Conservation (phyloP, 2,797 vertebrate species). For the Xerus rutilus region DNA sequence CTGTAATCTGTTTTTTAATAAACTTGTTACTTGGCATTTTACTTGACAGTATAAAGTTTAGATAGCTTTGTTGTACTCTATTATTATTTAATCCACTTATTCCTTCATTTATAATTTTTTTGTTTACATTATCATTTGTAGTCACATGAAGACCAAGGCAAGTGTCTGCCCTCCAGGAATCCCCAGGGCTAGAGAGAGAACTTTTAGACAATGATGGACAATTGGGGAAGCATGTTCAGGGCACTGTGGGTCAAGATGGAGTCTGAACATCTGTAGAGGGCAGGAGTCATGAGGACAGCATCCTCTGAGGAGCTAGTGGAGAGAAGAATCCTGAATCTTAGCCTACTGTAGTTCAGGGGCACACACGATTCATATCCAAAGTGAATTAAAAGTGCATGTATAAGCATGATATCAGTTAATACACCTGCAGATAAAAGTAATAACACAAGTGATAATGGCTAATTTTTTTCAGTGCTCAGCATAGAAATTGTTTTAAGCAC, state of each 20-base stretch:
- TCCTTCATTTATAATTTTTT: slow-evolving; percentile 2
- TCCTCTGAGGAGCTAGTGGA: background rate
- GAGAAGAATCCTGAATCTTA: background rate
- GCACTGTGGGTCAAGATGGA: background rate
- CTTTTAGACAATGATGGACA: background rate
- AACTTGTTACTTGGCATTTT: slow-evolving; percentile 17
- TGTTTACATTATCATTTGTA: background rate
- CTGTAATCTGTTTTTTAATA: background rate
- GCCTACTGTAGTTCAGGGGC: background rate
- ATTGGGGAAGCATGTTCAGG: background rate
- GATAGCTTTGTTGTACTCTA: background rate
- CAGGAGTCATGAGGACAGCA: background rate
- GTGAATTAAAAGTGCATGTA: background rate
- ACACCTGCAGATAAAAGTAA: background rate
- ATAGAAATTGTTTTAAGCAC: background rate
- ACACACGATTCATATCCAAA: background rate
- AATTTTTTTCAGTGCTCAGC: background rate
- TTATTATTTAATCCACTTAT: background rate
- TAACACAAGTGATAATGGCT: background rate
- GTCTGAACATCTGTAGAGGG: background rate
- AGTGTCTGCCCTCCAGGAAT: background rate
- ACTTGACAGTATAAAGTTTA: background rate
- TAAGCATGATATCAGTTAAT: background rate
- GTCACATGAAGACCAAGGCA: background rate
- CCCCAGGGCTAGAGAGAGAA: background rate